Evolutionary conservation across 2,888 invertebrate species (phyloP).

Genomic region (Stenichneumon culpator): DNA sequence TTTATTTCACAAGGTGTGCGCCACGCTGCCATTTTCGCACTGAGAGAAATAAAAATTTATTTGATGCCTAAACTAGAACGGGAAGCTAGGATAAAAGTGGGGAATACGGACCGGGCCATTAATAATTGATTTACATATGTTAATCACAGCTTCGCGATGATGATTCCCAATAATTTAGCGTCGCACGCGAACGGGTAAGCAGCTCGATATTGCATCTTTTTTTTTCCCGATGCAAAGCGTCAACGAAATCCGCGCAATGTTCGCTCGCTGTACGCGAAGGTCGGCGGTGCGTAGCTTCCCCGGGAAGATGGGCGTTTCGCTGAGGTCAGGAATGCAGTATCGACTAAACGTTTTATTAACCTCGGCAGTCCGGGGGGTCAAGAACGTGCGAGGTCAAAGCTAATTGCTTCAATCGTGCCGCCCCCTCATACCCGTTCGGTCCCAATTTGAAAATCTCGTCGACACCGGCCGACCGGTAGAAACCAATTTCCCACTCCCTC

Average conservation of each 20-base stretch:
- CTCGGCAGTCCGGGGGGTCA: slow-evolving; percentile 32
- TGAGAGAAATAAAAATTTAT: too few species aligned
- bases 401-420: slow-evolving; percentile 30
- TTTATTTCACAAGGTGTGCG: too few species aligned
- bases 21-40: too few species aligned
- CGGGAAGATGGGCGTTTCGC: slow-evolving; percentile 7
- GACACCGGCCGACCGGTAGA: slow-evolving; percentile 3
- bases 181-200: too few species aligned
- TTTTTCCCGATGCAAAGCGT: neutral
- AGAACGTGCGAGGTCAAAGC: slow-evolving; percentile 33
- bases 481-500: slow-evolving; percentile 18
- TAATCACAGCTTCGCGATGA: too few species aligned
- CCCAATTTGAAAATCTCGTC: slow-evolving; percentile 44
- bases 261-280: neutral
- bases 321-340: slow-evolving; percentile 51
- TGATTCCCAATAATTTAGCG: too few species aligned
- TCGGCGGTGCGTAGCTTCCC: neutral
- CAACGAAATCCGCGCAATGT: neutral
- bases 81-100: too few species aligned
- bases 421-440: slow-evolving; percentile 19
- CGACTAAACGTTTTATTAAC: slow-evolving; percentile 49
- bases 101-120: too few species aligned
- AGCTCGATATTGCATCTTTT: neutral
- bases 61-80: too few species aligned
- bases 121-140: too few species aligned